phyloP scores from a whole-genome alignment of 2,888 invertebrate genomes.

The Thymelicus acteon region DNA sequence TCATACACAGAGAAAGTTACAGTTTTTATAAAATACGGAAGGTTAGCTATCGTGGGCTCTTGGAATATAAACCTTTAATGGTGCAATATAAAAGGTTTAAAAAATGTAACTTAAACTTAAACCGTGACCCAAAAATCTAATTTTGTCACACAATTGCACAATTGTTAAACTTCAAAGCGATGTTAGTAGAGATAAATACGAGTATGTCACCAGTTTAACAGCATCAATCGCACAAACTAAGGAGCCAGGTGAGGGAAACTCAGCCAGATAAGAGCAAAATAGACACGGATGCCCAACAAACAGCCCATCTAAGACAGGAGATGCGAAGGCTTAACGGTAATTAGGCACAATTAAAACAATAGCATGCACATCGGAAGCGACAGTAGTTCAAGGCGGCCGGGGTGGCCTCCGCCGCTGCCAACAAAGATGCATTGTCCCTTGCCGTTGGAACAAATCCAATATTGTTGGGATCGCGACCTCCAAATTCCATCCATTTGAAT shows the following conservation, averaged over 20 bases:
- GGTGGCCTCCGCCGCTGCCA: constrained; percentile 63
- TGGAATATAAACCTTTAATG: too few species aligned
- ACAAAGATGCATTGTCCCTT: constrained; percentile 81
- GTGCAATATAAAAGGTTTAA: too few species aligned
- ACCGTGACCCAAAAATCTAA: too few species aligned
- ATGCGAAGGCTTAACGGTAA: constrained; percentile 43
- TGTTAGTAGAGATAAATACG: too few species aligned
- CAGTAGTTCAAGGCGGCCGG: constrained; percentile 50
- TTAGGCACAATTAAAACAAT: constrained; percentile 51
- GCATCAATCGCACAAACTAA: not conserved
- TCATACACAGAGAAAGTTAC: too few species aligned
- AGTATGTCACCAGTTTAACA: too few species aligned
- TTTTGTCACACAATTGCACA: too few species aligned
- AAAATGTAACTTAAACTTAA: too few species aligned
- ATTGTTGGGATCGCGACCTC: constrained; percentile 78
- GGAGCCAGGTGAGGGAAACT: not conserved
- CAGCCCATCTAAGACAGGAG: constrained; percentile 27
- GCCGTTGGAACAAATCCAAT: constrained; percentile 82
- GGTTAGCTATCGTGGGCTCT: too few species aligned
- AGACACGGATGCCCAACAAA: constrained; percentile 19
- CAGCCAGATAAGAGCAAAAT: constrained; percentile 6
- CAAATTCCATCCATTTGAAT: constrained; percentile 80
- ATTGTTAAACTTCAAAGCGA: too few species aligned
- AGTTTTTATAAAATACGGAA: too few species aligned
- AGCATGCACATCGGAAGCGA: constrained; percentile 59